Percentiles rank a stretch among this genome's conserved stretches.
These are phyloP conservation scores for Plusia festucae DNA, from an alignment of 2,888 invertebrate genomes.

Conservation along the genomic window DNA sequence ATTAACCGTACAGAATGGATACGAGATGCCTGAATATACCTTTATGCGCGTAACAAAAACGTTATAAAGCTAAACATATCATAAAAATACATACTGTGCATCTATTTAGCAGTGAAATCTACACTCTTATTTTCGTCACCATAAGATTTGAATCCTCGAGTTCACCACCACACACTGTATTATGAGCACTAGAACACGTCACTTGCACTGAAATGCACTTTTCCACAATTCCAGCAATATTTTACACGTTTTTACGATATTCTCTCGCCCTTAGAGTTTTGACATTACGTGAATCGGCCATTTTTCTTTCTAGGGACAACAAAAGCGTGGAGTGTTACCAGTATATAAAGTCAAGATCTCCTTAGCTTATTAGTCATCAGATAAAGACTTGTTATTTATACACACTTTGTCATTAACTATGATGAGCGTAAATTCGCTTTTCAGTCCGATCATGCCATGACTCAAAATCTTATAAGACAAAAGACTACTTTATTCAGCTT, in stretches of 20 bases:
- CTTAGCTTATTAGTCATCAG: conserved; percentile 48
- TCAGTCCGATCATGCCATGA: conserved; percentile 28
- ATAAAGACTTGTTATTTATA: conserved; percentile 44
- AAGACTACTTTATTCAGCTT: conserved; percentile 3
- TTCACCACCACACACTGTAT: conserved; percentile 59
- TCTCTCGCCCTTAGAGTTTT: conserved; percentile 79
- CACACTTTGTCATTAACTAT: conserved; percentile 43
- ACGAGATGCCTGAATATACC: conserved; percentile 22
- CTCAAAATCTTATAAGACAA: conserved; percentile 28
- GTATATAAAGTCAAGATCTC: conserved; percentile 38
- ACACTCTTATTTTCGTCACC: conserved; percentile 64
- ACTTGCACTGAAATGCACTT: conserved; percentile 64
- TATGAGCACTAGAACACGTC: conserved; percentile 68
- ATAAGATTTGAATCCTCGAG: conserved; percentile 62
- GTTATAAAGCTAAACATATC: conserved; percentile 49
- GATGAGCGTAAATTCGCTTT: conserved; percentile 31
- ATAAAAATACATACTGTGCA: conserved; percentile 81
- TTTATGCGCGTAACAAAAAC: conserved; percentile 26
- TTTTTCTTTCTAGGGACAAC: conserved; percentile 81
- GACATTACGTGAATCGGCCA: conserved; percentile 84
- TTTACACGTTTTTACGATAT: conserved; percentile 78
- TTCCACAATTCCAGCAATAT: conserved; percentile 65
- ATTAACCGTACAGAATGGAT: neutral
- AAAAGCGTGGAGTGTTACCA: conserved; percentile 78
- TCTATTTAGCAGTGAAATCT: conserved; percentile 73